Percentiles rank a stretch among this genome's conserved stretches.
These are phyloP conservation scores for Craterocephalus amniculus DNA, from an alignment of 2,797 vertebrate genomes.

Conservation along the genomic window DNA sequence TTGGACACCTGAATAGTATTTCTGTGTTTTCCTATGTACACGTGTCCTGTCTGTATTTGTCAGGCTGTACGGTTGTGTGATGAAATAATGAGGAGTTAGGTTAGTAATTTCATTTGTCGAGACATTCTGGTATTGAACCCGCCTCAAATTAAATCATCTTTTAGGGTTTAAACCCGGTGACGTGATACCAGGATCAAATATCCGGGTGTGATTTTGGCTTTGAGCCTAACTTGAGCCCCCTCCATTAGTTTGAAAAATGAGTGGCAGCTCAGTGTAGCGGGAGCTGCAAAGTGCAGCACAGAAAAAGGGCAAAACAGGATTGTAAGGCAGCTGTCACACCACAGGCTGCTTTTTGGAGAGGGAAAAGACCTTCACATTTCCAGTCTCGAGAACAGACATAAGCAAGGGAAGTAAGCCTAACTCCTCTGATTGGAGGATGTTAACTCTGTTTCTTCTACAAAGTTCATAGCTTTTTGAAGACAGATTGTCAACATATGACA, in stretches of 20 bases:
- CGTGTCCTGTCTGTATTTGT: slow-evolving; percentile 11
- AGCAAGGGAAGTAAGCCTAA: not conserved
- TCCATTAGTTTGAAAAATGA: not conserved
- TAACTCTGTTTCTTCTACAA: not conserved
- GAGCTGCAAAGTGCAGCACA: not conserved
- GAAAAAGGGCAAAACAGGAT: not conserved
- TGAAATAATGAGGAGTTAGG: not conserved
- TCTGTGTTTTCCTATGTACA: not conserved
- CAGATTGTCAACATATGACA: not conserved
- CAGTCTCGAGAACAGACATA: slow-evolving; percentile 2
- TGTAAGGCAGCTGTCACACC: not conserved
- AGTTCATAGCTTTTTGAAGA: not conserved
- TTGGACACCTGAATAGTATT: slow-evolving; percentile 38
- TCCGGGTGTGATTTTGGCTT: not conserved
- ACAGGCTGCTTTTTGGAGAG: not conserved
- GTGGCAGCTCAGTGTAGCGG: not conserved
- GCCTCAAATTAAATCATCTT: not conserved
- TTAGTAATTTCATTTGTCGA: not conserved
- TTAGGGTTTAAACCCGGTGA: not conserved
- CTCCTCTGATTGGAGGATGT: not conserved
- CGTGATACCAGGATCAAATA: not conserved
- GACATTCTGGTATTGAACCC: not conserved
- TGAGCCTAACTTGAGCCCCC: not conserved
- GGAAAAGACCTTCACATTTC: not conserved
- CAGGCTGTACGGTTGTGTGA: not conserved